These are phyloP conservation scores for Phyllotreta cruciferae DNA, from an alignment of 2,888 invertebrate species.

Conservation along the genomic window DNA sequence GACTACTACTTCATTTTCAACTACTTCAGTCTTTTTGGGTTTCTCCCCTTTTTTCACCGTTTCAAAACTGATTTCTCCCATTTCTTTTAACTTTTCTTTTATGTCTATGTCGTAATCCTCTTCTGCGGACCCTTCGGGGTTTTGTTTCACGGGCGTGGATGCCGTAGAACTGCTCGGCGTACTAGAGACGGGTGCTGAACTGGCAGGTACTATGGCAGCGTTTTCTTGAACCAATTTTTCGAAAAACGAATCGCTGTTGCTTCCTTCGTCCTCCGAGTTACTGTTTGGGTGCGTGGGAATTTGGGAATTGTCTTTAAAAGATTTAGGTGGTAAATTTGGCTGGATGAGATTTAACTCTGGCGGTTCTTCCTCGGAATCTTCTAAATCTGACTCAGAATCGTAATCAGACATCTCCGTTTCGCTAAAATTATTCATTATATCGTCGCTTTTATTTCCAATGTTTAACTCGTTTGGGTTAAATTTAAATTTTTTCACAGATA, in stretches of 20 bases:
- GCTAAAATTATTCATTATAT: constrained; percentile 49
- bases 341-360: constrained; percentile 47
- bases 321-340: constrained; percentile 17
- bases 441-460: constrained; percentile 44
- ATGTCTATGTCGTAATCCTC: constrained; percentile 65
- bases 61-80: constrained; percentile 64
- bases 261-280: constrained; percentile 53
- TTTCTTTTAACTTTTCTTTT: constrained; percentile 69
- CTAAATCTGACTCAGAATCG: constrained; percentile 54
- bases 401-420: constrained; percentile 57
- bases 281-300: constrained; percentile 19
- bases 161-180: constrained; percentile 21
- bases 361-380: constrained; percentile 60
- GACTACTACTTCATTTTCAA: constrained; percentile 82
- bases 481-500: constrained; percentile 50
- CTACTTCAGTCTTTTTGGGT: constrained; percentile 57
- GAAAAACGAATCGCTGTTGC: constrained; percentile 56
- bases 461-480: constrained; percentile 42
- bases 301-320: constrained; percentile 28
- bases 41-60: constrained; percentile 60
- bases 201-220: constrained; percentile 35
- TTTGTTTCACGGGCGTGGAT: constrained; percentile 18
- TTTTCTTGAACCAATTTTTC: constrained; percentile 55
- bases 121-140: constrained; percentile 43
- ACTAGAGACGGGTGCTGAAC: constrained; percentile 32